Conservation (phyloP, 2,113 vertebrate genomes). For the Myotis brandtii region DNA sequence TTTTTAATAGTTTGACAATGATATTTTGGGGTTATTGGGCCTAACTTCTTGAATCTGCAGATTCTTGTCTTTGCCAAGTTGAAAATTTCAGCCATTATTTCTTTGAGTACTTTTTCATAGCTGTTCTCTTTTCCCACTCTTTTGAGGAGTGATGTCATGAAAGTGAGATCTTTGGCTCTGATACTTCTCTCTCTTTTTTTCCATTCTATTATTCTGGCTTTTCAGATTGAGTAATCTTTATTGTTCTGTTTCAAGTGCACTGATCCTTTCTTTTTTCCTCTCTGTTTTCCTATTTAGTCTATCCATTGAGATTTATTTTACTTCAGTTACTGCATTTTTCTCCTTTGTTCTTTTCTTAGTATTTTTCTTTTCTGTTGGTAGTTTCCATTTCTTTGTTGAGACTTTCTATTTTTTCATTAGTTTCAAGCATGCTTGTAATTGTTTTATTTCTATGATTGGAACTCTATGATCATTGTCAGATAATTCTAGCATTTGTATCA, state of each 20-base stretch:
- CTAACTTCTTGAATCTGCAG: background rate
- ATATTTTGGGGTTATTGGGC: background rate
- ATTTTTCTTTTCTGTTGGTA: background rate
- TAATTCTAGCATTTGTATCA: background rate
- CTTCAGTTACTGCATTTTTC: background rate
- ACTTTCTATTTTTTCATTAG: background rate
- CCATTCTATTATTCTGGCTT: background rate
- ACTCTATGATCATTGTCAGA: background rate
- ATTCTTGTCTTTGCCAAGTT: background rate
- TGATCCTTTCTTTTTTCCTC: background rate
- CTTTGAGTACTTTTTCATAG: background rate
- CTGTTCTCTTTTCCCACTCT: background rate
- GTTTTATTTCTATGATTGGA: background rate
- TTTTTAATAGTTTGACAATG: background rate
- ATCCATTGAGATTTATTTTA: background rate
- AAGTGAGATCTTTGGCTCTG: background rate
- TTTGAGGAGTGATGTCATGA: background rate
- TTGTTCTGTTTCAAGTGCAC: background rate
- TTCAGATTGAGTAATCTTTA: background rate
- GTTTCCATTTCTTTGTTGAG: background rate
- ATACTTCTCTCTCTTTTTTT: too few relatives aligned
- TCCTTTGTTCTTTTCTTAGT: background rate
- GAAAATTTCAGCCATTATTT: background rate
- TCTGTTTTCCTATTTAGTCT: background rate
- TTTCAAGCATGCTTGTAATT: background rate